Conservation (phyloP, 2,113 vertebrate genomes). For the Lepus timidus region DNA sequence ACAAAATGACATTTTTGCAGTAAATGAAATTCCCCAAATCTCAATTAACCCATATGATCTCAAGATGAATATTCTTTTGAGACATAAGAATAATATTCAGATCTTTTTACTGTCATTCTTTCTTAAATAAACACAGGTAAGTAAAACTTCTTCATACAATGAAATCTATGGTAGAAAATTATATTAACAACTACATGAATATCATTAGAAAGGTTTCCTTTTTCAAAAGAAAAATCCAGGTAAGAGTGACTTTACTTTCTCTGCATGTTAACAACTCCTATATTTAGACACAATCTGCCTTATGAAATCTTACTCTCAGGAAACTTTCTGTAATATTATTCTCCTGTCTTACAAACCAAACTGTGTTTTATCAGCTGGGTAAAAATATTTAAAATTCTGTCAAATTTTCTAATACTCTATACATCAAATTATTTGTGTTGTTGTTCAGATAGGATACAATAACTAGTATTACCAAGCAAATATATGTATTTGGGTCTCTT, state of each 20-base stretch:
- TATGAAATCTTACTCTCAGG: neutral
- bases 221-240: neutral
- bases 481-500: neutral
- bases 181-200: constrained; percentile 22
- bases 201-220: constrained; percentile 2
- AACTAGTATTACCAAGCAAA: neutral
- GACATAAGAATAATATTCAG: constrained; percentile 18
- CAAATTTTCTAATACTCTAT: neutral
- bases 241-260: neutral
- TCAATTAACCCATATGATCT: constrained; percentile 55
- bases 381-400: constrained; percentile 2
- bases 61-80: constrained; percentile 44
- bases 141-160: neutral
- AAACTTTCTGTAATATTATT: neutral
- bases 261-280: neutral
- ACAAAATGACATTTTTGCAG: constrained; percentile 54
- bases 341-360: neutral
- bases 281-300: neutral
- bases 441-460: constrained; percentile 10
- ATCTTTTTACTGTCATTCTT: constrained; percentile 63
- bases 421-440: neutral
- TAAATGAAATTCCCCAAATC: constrained; percentile 7
- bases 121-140: neutral
- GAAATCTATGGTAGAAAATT: constrained; percentile 54
- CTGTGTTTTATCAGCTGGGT: neutral